phyloP scores from a whole-genome alignment of 1,140 invertebrate species.

The Parapsyche elsis region DNA sequence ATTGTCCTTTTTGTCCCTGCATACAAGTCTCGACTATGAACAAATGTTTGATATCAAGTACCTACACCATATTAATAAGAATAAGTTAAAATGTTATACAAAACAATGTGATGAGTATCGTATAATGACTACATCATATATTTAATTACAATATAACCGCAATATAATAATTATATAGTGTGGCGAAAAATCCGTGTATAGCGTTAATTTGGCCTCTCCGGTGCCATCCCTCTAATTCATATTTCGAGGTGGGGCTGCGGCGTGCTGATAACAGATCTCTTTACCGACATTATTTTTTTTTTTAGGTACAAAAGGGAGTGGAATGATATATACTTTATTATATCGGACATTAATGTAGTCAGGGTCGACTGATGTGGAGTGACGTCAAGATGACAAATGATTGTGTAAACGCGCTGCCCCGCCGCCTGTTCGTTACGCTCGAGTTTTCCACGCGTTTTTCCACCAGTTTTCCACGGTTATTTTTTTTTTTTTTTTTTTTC shows the following conservation, averaged over 20 bases:
- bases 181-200: conserved; percentile 24
- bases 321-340: conserved; percentile 52
- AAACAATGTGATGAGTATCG: no score
- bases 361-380: conserved; percentile 43
- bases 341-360: conserved; percentile 50
- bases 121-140: no score
- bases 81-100: no score
- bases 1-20: no score
- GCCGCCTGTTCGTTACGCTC: conserved; percentile 28
- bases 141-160: no score
- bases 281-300: conserved; percentile 41
- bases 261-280: conserved; percentile 47
- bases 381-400: conserved; percentile 56
- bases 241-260: conserved; percentile 45
- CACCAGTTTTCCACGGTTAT: conserved; percentile 31
- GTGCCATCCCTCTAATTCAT: conserved; percentile 40
- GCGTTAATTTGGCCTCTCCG: conserved; percentile 13
- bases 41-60: no score
- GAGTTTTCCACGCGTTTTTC: conserved; percentile 15
- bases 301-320: conserved; percentile 39
- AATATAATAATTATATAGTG: not conserved
- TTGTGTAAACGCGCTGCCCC: conserved; percentile 35
- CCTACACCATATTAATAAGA: no score
- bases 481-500: not conserved
- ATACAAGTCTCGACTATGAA: no score